A percentile compares a stretch with the other conserved stretches of the same genome.
phyloP scores from a whole-genome alignment of 2,113 vertebrate species.

The Recurvirostra avosetta region DNA sequence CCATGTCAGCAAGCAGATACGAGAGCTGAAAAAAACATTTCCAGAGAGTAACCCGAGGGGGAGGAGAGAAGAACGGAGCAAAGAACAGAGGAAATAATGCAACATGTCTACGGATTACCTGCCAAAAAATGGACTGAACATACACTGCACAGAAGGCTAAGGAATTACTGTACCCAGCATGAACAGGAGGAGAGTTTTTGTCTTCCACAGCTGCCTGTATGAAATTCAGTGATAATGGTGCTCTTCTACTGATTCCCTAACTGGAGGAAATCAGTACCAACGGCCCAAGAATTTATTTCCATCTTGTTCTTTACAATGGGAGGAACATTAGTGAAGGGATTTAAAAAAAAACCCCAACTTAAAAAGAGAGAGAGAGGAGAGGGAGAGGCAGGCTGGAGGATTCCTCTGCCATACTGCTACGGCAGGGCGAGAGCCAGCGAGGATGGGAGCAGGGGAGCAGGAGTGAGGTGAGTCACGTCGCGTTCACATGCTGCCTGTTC shows the following conservation, averaged over 20 bases:
- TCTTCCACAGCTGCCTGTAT: slow-evolving; percentile 14
- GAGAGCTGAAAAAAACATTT: slow-evolving; percentile 22
- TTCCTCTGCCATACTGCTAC: slow-evolving; percentile 1
- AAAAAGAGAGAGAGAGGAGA: neutral
- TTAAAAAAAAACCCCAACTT: neutral
- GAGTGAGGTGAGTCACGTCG: slow-evolving; percentile 32
- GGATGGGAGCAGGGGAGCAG: slow-evolving; percentile 9
- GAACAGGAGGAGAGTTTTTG: slow-evolving; percentile 22
- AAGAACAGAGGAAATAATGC: slow-evolving; percentile 34
- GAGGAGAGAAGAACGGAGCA: neutral
- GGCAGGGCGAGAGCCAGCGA: neutral
- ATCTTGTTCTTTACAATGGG: neutral
- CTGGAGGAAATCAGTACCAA: neutral
- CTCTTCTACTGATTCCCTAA: neutral
- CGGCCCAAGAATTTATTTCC: neutral
- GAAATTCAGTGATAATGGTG: neutral
- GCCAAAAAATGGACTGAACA: slow-evolving; percentile 29
- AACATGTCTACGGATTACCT: slow-evolving; percentile 6
- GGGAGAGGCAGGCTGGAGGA: neutral
- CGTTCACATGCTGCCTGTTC: neutral
- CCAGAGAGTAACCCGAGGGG: neutral
- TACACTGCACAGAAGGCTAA: slow-evolving; percentile 6
- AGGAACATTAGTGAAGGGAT: neutral
- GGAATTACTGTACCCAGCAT: neutral
- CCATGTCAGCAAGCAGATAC: slow-evolving; percentile 18